Evolutionary conservation across 1,140 invertebrate species (phyloP).

Genomic region (Aricia agestis): DNA sequence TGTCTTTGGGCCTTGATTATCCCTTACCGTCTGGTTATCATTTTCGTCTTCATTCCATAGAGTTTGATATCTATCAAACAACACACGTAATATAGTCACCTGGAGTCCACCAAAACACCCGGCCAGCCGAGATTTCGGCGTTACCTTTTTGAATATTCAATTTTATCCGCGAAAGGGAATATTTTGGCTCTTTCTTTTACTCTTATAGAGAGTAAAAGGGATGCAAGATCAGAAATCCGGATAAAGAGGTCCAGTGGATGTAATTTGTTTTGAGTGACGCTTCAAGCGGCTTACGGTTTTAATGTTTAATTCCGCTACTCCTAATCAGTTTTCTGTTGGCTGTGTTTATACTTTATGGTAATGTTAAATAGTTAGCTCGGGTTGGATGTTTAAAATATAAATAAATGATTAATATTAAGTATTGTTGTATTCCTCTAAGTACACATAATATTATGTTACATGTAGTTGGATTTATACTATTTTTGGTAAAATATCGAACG

Average conservation of each 20-base stretch:
- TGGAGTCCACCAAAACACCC: conserved; percentile 38
- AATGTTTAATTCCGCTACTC: conserved; percentile 20
- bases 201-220: conserved; percentile 22
- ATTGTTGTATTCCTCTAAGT: too few relatives aligned
- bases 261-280: conserved; percentile 35
- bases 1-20: too few relatives aligned
- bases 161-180: conserved; percentile 64
- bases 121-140: conserved; percentile 59
- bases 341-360: not conserved
- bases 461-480: too few relatives aligned
- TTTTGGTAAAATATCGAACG: too few relatives aligned
- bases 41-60: not conserved
- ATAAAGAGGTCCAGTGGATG: conserved; percentile 41
- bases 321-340: conserved; percentile 18
- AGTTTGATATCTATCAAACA: not conserved
- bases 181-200: conserved; percentile 42
- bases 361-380: not conserved
- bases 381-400: too few relatives aligned
- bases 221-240: conserved; percentile 40
- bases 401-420: too few relatives aligned
- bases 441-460: too few relatives aligned
- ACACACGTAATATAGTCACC: conserved; percentile 43
- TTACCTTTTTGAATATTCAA: conserved; percentile 67
- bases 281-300: conserved; percentile 7
- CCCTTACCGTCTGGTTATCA: too few relatives aligned